A percentile compares a stretch with the other conserved stretches of the same genome.
Conservation (phyloP, 2,888 invertebrate genomes). For the Microdon myrmicae region DNA sequence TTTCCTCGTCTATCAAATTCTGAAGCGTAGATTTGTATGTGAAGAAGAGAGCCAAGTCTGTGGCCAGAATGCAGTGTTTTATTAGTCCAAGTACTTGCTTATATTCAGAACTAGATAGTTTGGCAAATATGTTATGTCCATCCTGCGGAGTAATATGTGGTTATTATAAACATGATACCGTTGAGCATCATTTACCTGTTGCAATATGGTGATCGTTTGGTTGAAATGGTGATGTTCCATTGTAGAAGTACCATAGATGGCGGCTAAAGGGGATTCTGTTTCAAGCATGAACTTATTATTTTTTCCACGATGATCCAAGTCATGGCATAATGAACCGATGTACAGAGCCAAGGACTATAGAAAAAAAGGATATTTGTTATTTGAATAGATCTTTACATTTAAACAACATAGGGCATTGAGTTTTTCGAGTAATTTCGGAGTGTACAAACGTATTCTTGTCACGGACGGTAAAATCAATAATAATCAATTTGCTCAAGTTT, state of each 20-base stretch:
- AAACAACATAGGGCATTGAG: no score
- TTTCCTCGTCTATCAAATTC: conserved; percentile 68
- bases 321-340: conserved; percentile 85
- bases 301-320: conserved; percentile 86
- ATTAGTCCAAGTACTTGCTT: conserved; percentile 80
- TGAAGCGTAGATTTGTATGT: conserved; percentile 76
- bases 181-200: conserved; percentile 70
- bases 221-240: conserved; percentile 91
- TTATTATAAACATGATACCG: neutral
- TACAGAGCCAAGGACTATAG: conserved; percentile 76
- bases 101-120: conserved; percentile 77
- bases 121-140: conserved; percentile 85
- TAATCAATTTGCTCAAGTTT: no score
- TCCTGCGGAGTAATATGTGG: conserved; percentile 69
- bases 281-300: conserved; percentile 89
- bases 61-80: conserved; percentile 85
- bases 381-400: neutral
- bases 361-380: neutral
- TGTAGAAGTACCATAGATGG: conserved; percentile 86
- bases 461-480: no score
- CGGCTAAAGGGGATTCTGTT: conserved; percentile 82
- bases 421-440: no score
- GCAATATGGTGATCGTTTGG: conserved; percentile 85
- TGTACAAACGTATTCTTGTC: no score
- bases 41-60: conserved; percentile 84